Percentiles rank a stretch among this genome's conserved stretches.
Conservation (phyloP, 2,797 vertebrate genomes). For the Bovichtus diacanthus region DNA sequence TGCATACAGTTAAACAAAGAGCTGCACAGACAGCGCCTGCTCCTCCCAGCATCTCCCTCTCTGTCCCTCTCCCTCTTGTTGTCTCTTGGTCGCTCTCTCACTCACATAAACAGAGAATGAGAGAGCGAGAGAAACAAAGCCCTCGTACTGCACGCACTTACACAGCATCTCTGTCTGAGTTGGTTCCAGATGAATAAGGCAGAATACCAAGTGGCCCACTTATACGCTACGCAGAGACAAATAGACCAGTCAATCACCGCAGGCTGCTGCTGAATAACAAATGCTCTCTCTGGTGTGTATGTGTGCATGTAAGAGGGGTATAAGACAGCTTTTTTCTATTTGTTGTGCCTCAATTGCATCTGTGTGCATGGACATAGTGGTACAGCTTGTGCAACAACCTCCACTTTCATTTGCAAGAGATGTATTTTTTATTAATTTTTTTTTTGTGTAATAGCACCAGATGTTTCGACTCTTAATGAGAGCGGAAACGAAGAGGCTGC, state of each 20-base stretch:
- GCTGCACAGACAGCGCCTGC: constrained; percentile 15
- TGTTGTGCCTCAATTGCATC: constrained; percentile 42
- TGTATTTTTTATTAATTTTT: not conserved
- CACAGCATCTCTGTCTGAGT: constrained; percentile 76
- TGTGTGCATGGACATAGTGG: constrained; percentile 25
- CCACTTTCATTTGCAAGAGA: not conserved
- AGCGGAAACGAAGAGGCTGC: not conserved
- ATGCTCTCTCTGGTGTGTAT: constrained; percentile 53
- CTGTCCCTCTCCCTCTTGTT: constrained; percentile 27
- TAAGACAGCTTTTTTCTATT: constrained; percentile 39
- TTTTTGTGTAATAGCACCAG: not conserved
- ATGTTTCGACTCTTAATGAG: constrained; percentile 23
- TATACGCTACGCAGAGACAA: constrained; percentile 79
- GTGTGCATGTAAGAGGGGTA: constrained; percentile 7
- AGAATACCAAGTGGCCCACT: constrained; percentile 84
- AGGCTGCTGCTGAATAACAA: constrained; percentile 77
- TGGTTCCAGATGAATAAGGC: constrained; percentile 80
- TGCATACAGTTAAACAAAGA: constrained; percentile 51
- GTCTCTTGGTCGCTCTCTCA: constrained; percentile 30
- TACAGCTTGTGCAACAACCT: constrained; percentile 33
- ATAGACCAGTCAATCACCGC: constrained; percentile 84
- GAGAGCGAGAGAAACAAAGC: constrained; percentile 61
- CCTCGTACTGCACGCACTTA: constrained; percentile 55
- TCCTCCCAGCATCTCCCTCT: constrained; percentile 30
- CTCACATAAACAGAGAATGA: constrained; percentile 45